Evolutionary conservation across 2,888 invertebrate species (phyloP).

Genomic region (Calameuta filiformis): DNA sequence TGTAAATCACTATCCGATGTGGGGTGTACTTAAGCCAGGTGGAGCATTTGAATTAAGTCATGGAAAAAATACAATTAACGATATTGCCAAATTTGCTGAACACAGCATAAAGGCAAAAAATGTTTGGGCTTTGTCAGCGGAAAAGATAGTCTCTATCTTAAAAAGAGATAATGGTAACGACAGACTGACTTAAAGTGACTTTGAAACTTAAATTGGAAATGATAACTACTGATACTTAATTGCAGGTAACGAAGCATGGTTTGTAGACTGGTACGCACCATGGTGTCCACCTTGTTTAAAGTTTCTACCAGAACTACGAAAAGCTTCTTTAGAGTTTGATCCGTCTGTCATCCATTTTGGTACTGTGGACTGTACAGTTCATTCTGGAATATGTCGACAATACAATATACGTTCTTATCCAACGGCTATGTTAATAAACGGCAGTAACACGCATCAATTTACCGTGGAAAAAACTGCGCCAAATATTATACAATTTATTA

Average conservation of each 20-base stretch:
- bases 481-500: constrained; percentile 74
- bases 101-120: constrained; percentile 71
- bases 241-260: constrained; percentile 67
- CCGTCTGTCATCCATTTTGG: constrained; percentile 70
- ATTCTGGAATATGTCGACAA: constrained; percentile 70
- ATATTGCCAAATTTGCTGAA: constrained; percentile 73
- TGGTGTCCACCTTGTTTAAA: constrained; percentile 83
- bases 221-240: not conserved
- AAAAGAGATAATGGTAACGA: constrained; percentile 47
- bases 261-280: constrained; percentile 82
- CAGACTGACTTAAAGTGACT: not conserved
- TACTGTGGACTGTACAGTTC: constrained; percentile 77
- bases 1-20: constrained; percentile 73
- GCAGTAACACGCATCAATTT: constrained; percentile 69
- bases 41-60: constrained; percentile 82
- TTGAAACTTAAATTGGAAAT: not conserved
- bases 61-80: constrained; percentile 71
- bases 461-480: constrained; percentile 72
- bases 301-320: constrained; percentile 76
- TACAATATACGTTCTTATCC: constrained; percentile 77
- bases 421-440: constrained; percentile 76
- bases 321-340: constrained; percentile 71
- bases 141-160: constrained; percentile 72
- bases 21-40: constrained; percentile 79
- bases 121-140: constrained; percentile 73